Percentiles rank a stretch among this genome's conserved stretches.
phyloP scores from a whole-genome alignment of 2,888 invertebrate species.

The Drosophila austrosaltans region DNA sequence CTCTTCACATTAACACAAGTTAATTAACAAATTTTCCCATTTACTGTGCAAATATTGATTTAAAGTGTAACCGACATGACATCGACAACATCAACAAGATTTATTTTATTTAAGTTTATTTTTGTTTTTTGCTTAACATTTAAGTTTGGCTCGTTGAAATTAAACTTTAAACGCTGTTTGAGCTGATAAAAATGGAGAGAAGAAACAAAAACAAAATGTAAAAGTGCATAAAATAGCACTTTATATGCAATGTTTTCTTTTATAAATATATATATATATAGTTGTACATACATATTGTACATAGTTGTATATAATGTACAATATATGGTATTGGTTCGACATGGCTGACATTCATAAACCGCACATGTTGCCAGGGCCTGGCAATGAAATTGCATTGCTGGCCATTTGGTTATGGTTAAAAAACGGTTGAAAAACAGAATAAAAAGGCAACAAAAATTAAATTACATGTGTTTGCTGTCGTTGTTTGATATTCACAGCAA shows the following conservation, averaged over 20 bases:
- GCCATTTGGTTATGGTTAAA: constrained; percentile 38
- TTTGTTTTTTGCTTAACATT: constrained; percentile 19
- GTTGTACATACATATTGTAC: neutral
- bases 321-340: constrained; percentile 17
- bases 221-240: constrained; percentile 41
- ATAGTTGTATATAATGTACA: constrained; percentile 9
- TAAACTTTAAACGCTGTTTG: constrained; percentile 38
- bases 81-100: constrained; percentile 25
- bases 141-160: constrained; percentile 36
- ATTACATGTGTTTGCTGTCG: constrained; percentile 48
- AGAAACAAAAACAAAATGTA: constrained; percentile 18
- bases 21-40: constrained; percentile 52
- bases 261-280: constrained; percentile 5
- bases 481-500: constrained; percentile 40
- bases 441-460: constrained; percentile 37
- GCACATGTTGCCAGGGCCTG: constrained; percentile 44
- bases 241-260: constrained; percentile 37
- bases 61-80: constrained; percentile 25
- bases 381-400: constrained; percentile 38
- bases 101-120: constrained; percentile 25
- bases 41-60: constrained; percentile 50
- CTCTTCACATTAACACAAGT: constrained; percentile 30
- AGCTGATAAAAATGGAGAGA: neutral
- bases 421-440: constrained; percentile 14
- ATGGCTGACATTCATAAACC: constrained; percentile 53